A percentile compares a stretch with the other conserved stretches of the same genome.
phyloP scores from a whole-genome alignment of 2,797 vertebrate species.

The Taeniopygia guttata region DNA sequence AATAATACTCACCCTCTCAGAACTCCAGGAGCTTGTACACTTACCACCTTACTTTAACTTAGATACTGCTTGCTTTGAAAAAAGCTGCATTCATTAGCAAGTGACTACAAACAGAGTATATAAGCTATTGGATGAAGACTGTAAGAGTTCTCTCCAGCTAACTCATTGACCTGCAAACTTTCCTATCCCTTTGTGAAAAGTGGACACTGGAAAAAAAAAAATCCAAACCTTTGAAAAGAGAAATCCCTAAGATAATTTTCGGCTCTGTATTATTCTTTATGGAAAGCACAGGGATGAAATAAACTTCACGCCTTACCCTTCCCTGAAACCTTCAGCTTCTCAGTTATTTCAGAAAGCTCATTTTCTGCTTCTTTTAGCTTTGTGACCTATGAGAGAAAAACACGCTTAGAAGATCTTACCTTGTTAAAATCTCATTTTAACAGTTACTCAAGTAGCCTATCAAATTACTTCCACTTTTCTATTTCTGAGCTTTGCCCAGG shows the following conservation, averaged over 20 bases:
- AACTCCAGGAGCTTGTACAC: neutral
- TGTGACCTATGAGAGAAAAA: slow-evolving; percentile 75
- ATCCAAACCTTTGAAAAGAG: neutral
- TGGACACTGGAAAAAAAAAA: neutral
- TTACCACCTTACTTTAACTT: neutral
- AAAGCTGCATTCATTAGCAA: neutral
- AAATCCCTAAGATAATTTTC: neutral
- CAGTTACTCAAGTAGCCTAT: neutral
- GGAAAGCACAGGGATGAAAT: neutral
- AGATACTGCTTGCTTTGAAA: neutral
- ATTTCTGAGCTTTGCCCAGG: neutral
- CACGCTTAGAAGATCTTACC: neutral
- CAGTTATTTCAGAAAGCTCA: slow-evolving; percentile 86
- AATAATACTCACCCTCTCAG: neutral
- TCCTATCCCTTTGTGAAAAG: neutral
- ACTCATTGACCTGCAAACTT: neutral
- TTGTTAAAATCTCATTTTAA: neutral
- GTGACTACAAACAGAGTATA: neutral
- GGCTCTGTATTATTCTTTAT: neutral
- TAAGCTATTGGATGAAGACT: neutral
- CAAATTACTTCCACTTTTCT: neutral
- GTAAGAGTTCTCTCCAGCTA: neutral
- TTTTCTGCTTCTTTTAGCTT: slow-evolving; percentile 88
- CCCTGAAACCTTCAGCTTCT: slow-evolving; percentile 80
- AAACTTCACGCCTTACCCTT: slow-evolving; percentile 77